Evolutionary conservation across 2,113 vertebrate species (phyloP).

Genomic region (Stegastes partitus): DNA sequence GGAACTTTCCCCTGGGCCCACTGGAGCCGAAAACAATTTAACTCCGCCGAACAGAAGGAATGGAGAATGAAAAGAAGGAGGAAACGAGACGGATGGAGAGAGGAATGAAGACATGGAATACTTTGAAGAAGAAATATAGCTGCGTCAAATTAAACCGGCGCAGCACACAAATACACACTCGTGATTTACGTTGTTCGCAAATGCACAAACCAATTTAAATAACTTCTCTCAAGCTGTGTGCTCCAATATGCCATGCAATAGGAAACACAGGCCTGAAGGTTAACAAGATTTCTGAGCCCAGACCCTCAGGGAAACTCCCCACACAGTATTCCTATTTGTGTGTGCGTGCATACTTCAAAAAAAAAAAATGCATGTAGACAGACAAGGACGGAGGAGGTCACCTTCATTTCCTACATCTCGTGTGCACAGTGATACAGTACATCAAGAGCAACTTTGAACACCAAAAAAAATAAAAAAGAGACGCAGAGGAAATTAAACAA

Average conservation of each 20-base stretch:
- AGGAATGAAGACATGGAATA: constrained; percentile 13
- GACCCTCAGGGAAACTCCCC: constrained; percentile 5
- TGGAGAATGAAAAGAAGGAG: constrained; percentile 17
- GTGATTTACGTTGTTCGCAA: constrained; percentile 17
- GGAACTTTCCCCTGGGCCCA: constrained; percentile 43
- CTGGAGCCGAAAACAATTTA: constrained; percentile 61
- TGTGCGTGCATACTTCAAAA: not conserved
- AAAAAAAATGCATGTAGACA: constrained; percentile 43
- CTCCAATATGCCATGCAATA: constrained; percentile 32
- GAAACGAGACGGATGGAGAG: not conserved
- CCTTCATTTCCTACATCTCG: constrained; percentile 63
- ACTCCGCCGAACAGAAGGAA: constrained; percentile 35
- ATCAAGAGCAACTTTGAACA: constrained; percentile 52
- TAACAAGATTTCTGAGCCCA: constrained; percentile 44
- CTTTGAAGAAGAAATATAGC: constrained; percentile 21
- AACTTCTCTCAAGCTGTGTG: constrained; percentile 30
- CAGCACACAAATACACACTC: not conserved
- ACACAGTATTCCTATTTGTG: constrained; percentile 19
- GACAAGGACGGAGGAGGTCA: constrained; percentile 56
- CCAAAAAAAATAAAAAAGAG: constrained; percentile 6
- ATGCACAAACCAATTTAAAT: constrained; percentile 35
- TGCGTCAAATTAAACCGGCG: constrained; percentile 30
- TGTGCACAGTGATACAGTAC: constrained; percentile 11
- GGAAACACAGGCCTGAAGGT: constrained; percentile 38
- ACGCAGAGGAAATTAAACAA: constrained; percentile 75